Base-by-base conservation (phyloP, 2,797 vertebrate genomes). In the Trachurus trachurus region DNA sequence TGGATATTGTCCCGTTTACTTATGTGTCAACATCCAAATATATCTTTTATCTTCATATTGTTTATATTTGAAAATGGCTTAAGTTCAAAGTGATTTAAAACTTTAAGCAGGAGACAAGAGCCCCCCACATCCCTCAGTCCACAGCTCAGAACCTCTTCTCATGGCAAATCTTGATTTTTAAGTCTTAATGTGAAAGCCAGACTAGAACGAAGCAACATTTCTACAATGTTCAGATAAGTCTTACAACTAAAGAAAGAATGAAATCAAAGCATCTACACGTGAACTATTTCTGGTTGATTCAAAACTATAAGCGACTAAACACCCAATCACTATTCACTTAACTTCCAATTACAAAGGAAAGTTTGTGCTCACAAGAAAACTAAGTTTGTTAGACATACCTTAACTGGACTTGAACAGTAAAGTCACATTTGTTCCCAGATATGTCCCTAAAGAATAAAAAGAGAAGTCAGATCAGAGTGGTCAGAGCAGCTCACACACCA, bases 351-450 rank as follows among this genome's bases (percentile, higher is more conserved):
- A 15, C 69, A 73, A 78, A 8, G 78, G 19, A 67, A 71, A 4
- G 2, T 10, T 60, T 40, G 9, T 67, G 50, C 45, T 76, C 21
- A 37, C 53, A 62, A 50, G n/a, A 61, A 69, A 5, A 44, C 11
- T 37, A 31, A 22, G 16, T 16, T 21, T 6, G 5, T 40, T 21
- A 16, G 4, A 80, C 60, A 79, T 91, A 99, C 98, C 98, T 97
- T 96, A 99, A 95, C 94, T 99, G 98, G 91, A 99, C 98, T 95
- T 99, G 98, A 89, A 99, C 98, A 80, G 97, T 97, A 93, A 99
- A 99, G 94, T 99, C 98, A 94, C 98, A 99, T 95, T 99, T 99
- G 97, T 97, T 99, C 96, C 97, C 98, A 92, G 98, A 99, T 95
- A 99, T 98, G 95, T 99, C 98, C 98, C 98, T 99, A 53, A 80